These are phyloP conservation scores for Zhuqinia jingwanae DNA, from an alignment of 2,888 invertebrate species.

Conservation along the genomic window DNA sequence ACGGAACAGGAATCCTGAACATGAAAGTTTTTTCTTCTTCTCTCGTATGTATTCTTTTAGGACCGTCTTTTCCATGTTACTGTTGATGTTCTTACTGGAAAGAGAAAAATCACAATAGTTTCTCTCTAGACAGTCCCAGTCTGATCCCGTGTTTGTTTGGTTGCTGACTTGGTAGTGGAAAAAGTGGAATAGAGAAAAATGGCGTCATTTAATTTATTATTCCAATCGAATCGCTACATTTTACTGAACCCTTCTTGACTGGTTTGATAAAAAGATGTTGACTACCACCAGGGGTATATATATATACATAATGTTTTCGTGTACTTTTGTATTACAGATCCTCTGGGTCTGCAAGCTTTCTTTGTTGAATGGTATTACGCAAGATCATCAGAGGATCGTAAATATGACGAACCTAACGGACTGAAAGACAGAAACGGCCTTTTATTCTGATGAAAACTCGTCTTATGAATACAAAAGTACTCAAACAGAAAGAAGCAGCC, in stretches of 20 bases:
- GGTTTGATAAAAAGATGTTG: neutral
- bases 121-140: neutral
- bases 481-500: neutral
- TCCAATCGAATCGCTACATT: slow-evolving; percentile 58
- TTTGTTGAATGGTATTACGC: too few species aligned
- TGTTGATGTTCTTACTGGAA: neutral
- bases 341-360: too few species aligned
- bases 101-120: slow-evolving; percentile 5
- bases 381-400: slow-evolving; percentile 39
- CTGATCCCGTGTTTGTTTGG: neutral
- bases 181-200: slow-evolving; percentile 36
- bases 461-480: neutral
- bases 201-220: slow-evolving; percentile 60
- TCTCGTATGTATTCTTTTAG: neutral
- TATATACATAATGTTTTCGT: neutral
- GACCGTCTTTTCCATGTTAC: slow-evolving; percentile 18
- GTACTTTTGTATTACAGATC: neutral
- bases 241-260: neutral
- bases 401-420: slow-evolving; percentile 49
- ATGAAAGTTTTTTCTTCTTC: neutral
- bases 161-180: neutral
- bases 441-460: neutral
- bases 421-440: slow-evolving; percentile 13
- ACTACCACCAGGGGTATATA: neutral
- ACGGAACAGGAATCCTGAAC: neutral